Evolutionary conservation across 2,797 vertebrate species (phyloP).

Genomic region (Xiphophorus birchmanni): DNA sequence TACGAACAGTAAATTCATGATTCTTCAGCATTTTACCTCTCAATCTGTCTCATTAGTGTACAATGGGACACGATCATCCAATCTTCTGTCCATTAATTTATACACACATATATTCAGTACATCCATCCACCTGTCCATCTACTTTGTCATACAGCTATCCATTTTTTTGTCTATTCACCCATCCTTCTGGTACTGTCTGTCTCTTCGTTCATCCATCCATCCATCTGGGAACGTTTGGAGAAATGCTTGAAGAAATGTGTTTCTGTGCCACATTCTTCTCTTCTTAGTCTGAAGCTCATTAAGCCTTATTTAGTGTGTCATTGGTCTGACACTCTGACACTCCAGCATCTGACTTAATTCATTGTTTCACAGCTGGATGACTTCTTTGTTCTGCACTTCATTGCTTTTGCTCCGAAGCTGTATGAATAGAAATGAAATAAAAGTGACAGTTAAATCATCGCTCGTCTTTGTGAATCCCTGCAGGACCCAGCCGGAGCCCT

Average conservation of each 20-base stretch:
- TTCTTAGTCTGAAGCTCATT: slow-evolving; percentile 2
- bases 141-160: not conserved
- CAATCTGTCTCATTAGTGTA: not conserved
- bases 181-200: not conserved
- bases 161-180: not conserved
- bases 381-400: slow-evolving; percentile 31
- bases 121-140: not conserved
- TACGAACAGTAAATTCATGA: slow-evolving; percentile 84
- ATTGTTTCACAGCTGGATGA: slow-evolving; percentile 28
- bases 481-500: slow-evolving; percentile 92
- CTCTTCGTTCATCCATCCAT: not conserved
- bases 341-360: slow-evolving; percentile 12
- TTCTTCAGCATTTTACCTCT: not conserved
- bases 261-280: not conserved
- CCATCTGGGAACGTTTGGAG: not conserved
- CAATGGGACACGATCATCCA: not conserved
- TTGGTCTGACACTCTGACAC: not conserved
- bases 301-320: not conserved
- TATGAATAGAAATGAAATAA: slow-evolving; percentile 13
- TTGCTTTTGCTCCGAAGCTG: slow-evolving; percentile 31
- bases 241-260: not conserved
- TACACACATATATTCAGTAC: not conserved
- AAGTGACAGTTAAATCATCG: slow-evolving; percentile 19
- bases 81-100: not conserved
- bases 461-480: slow-evolving; percentile 26